Base-by-base conservation (phyloP, 2,888 invertebrate species). In the Hedya salicella region DNA sequence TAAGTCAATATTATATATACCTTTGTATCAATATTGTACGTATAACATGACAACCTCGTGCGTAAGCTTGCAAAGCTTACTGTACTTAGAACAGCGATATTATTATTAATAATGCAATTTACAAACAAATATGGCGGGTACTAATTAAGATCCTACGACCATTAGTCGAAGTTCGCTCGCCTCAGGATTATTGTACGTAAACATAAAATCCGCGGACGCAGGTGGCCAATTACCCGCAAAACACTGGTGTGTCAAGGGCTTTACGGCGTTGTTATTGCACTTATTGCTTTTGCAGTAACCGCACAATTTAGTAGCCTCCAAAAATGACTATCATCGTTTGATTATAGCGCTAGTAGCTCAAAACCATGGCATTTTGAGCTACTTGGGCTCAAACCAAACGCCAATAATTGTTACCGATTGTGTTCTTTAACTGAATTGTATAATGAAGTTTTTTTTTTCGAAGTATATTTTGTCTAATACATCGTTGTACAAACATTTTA, bases 151-250 rank as follows among this genome's bases (percentile, higher is more conserved):
- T 59, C 19, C 32, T 19, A 14, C 46, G n/a, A 59, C 19, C 56
- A 46, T 57, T 36, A 48, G 32, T 19, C 39, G 44, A 44, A 44
- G 21, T 21, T 19, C 48, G 48, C 48, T 19, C 21, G 50, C 50
- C 42, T 5, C 11, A 16, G 46, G 59, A 17, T 21, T 17, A 49
- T 30, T 57, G 52, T 54, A 63, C 25, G 59, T 59, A 65, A 59
- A 65, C 59, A 64, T 49, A 25, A 52, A 52, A 56, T 54, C 62
- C 21, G 32, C 62, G 46, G 52, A 14, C 67, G 68, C 73, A 73
- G 72, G 73, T 73, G 73, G 60, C 69, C 69, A 71, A 71, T 73
- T 69, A 73, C 67, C 62, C 50, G 70, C 65, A 71, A 70, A 72
- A 61, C 62, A 44, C 57, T 46, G 17, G 50, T 63, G 69, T 71